phyloP scores from a whole-genome alignment of 2,113 vertebrate species.

The Panurus biarmicus region DNA sequence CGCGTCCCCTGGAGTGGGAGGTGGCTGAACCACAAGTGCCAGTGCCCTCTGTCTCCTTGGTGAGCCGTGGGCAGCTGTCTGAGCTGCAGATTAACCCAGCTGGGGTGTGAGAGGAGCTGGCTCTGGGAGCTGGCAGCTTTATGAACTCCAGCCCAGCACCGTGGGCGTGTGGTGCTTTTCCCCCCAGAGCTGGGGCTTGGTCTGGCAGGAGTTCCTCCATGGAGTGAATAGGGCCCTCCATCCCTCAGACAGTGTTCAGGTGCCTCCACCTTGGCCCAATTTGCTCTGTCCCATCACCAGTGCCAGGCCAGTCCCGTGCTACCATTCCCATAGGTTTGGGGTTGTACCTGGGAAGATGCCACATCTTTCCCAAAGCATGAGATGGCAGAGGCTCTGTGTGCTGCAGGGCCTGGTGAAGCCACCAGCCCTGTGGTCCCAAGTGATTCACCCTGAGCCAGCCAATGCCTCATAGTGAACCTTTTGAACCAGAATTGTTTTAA shows the following conservation, averaged over 20 bases:
- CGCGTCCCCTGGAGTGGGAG: rapidly evolving
- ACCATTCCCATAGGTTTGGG: rapidly evolving
- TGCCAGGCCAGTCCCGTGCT: rapidly evolving
- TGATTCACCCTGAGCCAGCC: neutral
- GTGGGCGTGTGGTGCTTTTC: rapidly evolving
- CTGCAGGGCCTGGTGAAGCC: neutral
- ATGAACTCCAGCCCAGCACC: rapidly evolving
- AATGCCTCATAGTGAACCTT: neutral
- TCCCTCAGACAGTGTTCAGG: neutral
- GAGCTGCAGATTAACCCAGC: neutral
- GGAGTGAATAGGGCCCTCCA: rapidly evolving
- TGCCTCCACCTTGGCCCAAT: rapidly evolving
- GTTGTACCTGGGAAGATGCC: neutral
- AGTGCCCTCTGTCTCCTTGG: neutral
- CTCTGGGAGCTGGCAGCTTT: neutral
- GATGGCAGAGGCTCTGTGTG: neutral
- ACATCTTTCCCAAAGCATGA: neutral
- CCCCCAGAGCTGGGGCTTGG: rapidly evolving
- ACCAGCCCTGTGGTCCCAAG: neutral
- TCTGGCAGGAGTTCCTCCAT: rapidly evolving
- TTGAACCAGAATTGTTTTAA: neutral
- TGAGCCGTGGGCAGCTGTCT: neutral
- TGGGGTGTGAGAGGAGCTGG: neutral
- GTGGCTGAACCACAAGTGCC: neutral
- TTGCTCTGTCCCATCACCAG: neutral